Percentiles rank a stretch among this genome's conserved stretches.
These are phyloP conservation scores for Diachasma alloeum DNA, from an alignment of 1,140 invertebrate species.

Conservation along the genomic window DNA sequence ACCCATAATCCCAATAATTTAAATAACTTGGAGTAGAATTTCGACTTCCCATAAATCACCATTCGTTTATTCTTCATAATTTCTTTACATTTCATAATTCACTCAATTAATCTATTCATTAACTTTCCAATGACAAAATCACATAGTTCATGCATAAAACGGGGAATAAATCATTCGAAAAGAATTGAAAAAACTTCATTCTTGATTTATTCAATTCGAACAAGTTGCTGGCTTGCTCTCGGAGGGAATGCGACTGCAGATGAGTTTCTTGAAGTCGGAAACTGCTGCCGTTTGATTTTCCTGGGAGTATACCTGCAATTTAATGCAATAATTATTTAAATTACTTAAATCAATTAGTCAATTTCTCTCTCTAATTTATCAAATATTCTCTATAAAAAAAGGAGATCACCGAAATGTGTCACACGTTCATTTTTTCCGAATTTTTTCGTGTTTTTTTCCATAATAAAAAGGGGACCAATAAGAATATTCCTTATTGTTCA, in stretches of 20 bases:
- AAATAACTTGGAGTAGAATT: too few relatives aligned
- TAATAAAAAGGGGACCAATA: too few relatives aligned
- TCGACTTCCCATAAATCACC: not conserved
- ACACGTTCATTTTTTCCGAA: too few relatives aligned
- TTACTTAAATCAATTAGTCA: not conserved
- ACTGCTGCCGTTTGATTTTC: not conserved
- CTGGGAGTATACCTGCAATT: not conserved
- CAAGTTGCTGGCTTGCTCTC: not conserved
- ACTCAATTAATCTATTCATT: constrained; percentile 15
- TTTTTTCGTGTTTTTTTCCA: too few relatives aligned
- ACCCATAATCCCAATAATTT: too few relatives aligned
- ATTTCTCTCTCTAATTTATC: too few relatives aligned
- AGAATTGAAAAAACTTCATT: too few relatives aligned
- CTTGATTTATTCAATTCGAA: not conserved
- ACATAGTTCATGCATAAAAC: too few relatives aligned
- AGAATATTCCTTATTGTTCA: too few relatives aligned
- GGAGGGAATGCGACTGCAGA: not conserved
- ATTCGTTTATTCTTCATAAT: not conserved
- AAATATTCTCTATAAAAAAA: too few relatives aligned
- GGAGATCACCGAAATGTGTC: too few relatives aligned
- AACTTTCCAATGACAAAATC: not conserved
- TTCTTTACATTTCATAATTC: not conserved
- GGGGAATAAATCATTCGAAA: too few relatives aligned
- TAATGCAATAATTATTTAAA: not conserved
- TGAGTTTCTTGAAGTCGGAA: not conserved